A percentile compares a stretch with the other conserved stretches of the same genome.
phyloP scores from a whole-genome alignment of 1,140 invertebrate genomes.

The Drosophila murphyi region DNA sequence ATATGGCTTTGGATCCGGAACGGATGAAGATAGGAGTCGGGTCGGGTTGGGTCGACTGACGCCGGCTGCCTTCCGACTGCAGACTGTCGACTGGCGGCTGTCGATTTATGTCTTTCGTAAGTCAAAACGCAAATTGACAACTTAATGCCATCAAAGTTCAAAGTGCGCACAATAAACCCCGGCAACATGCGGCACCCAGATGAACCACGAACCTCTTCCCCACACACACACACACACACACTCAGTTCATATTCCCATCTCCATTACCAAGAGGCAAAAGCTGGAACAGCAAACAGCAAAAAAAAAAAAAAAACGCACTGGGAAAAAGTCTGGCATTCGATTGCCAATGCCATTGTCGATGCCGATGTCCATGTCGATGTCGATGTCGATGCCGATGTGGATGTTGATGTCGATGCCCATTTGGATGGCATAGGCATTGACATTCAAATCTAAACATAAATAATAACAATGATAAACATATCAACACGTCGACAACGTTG shows the following conservation, averaged over 20 bases:
- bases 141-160: constrained; percentile 81
- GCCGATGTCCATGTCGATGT: constrained; percentile 7
- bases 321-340: constrained; percentile 30
- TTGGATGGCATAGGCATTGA: constrained; percentile 67
- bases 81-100: constrained; percentile 2
- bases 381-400: constrained; percentile 3
- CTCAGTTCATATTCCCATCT: no score
- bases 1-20: neutral
- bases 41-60: no score
- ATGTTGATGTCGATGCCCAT: constrained; percentile 36
- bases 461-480: constrained; percentile 83
- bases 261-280: neutral
- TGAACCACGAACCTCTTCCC: neutral
- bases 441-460: constrained; percentile 82
- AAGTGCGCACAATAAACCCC: constrained; percentile 61
- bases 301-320: neutral
- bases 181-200: constrained; percentile 38
- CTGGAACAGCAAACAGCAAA: neutral
- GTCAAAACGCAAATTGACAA: constrained; percentile 78
- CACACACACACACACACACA: neutral
- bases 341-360: constrained; percentile 15
- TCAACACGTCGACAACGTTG: constrained; percentile 61
- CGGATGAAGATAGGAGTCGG: neutral
- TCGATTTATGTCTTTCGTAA: constrained; percentile 47
- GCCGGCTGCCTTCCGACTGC: neutral